These are phyloP conservation scores for Pterocles orientalis DNA, from an alignment of 2,113 vertebrate genomes.

Conservation along the genomic window DNA sequence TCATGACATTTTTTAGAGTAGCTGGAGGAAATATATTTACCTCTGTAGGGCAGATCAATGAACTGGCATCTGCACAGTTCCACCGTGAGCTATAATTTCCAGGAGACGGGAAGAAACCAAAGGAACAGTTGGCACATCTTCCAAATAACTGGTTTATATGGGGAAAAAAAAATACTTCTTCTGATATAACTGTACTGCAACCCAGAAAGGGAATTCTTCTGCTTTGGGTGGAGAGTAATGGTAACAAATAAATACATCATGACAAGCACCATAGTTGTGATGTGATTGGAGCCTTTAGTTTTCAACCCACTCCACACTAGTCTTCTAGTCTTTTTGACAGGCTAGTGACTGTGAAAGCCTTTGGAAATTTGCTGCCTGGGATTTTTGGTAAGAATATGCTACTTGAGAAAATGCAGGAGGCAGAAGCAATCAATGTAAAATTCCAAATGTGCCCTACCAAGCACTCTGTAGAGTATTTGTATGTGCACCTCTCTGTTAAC, in stretches of 20 bases:
- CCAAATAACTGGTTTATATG: neutral
- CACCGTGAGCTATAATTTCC: neutral
- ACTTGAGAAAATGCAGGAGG: neutral
- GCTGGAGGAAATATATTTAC: slow-evolving; percentile 29
- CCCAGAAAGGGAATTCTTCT: neutral
- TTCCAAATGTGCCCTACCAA: neutral
- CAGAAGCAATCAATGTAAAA: neutral
- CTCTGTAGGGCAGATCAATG: slow-evolving; percentile 8
- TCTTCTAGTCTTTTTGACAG: neutral
- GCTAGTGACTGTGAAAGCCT: neutral
- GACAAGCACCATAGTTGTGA: neutral
- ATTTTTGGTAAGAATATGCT: neutral
- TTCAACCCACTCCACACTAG: neutral
- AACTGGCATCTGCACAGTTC: neutral
- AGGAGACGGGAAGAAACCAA: neutral
- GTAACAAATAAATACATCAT: neutral
- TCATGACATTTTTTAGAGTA: neutral
- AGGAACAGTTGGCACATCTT: neutral
- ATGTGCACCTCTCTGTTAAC: neutral
- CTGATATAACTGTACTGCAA: neutral
- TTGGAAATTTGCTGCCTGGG: neutral
- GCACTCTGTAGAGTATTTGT: neutral
- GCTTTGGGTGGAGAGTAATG: neutral
- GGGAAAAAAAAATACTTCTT: neutral
- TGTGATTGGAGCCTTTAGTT: neutral